These are phyloP conservation scores for Conus ventricosus DNA, from an alignment of 1,140 invertebrate genomes.

Conservation along the genomic window DNA sequence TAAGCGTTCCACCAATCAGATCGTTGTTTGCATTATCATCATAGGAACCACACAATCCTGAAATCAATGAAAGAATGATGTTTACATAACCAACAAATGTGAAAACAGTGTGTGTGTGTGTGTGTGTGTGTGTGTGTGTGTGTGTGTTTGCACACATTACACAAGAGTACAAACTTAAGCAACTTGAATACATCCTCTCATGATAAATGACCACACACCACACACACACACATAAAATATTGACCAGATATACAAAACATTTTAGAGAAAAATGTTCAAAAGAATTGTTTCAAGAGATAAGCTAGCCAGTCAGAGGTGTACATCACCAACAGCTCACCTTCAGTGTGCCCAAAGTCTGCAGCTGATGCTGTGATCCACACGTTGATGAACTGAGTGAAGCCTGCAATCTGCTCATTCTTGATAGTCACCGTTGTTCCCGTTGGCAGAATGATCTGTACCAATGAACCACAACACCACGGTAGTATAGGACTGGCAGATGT, in stretches of 20 bases:
- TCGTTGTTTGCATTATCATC: constrained; percentile 59
- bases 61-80: not conserved
- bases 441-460: constrained; percentile 60
- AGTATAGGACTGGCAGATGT: too few species aligned
- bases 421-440: constrained; percentile 60
- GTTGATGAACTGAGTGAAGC: constrained; percentile 53
- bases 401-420: constrained; percentile 15
- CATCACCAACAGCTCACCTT: constrained; percentile 44
- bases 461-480: not conserved
- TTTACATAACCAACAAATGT: too few species aligned
- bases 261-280: too few species aligned
- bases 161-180: too few species aligned
- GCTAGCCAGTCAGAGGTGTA: too few species aligned
- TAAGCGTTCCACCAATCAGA: constrained; percentile 4
- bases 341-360: constrained; percentile 48
- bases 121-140: not conserved
- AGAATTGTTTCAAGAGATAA: too few species aligned
- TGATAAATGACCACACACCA: too few species aligned
- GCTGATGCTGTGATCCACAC: constrained; percentile 52
- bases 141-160: too few species aligned
- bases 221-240: too few species aligned
- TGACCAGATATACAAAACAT: too few species aligned
- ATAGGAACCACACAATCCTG: constrained; percentile 62
- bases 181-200: too few species aligned
- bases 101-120: too few species aligned